Evolutionary conservation across 2,113 vertebrate genomes (phyloP).

Genomic region (Labeo rohita): DNA sequence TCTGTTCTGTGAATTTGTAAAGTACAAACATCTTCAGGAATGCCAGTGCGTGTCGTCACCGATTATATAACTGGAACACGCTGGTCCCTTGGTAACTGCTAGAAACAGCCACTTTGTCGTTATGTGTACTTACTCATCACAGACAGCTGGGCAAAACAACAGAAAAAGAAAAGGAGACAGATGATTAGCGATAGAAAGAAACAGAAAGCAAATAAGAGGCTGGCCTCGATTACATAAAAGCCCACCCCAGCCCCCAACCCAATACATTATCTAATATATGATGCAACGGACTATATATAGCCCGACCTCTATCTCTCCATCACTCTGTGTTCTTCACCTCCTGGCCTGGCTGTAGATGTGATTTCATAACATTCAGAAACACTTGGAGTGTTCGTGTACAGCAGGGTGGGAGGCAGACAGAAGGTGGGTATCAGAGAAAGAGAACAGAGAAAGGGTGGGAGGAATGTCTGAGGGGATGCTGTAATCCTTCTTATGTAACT

Average conservation of each 20-base stretch:
- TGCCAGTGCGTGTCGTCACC: background rate
- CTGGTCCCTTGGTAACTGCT: background rate
- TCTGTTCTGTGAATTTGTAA: background rate
- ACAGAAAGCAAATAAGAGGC: background rate
- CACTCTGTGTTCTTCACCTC: constrained; percentile 37
- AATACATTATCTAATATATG: constrained; percentile 50
- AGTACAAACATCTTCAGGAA: background rate
- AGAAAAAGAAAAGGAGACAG: background rate
- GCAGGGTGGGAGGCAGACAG: background rate
- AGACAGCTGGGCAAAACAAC: constrained; percentile 1
- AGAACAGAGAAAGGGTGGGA: constrained; percentile 8
- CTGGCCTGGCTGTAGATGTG: constrained; percentile 29
- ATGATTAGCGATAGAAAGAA: background rate
- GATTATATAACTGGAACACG: constrained; percentile 37
- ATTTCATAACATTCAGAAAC: constrained; percentile 31
- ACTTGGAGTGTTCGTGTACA: constrained; percentile 2
- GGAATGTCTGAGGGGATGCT: constrained; percentile 60
- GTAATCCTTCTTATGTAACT: constrained; percentile 75
- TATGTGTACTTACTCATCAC: background rate
- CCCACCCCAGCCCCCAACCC: constrained; percentile 25
- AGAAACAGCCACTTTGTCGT: background rate
- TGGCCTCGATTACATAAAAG: constrained; percentile 38
- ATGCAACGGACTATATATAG: constrained; percentile 47
- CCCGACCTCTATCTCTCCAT: constrained; percentile 32
- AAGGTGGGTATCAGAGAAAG: background rate